Base-by-base conservation (phyloP, 2,797 vertebrate genomes). In the Phalanger gymnotis region DNA sequence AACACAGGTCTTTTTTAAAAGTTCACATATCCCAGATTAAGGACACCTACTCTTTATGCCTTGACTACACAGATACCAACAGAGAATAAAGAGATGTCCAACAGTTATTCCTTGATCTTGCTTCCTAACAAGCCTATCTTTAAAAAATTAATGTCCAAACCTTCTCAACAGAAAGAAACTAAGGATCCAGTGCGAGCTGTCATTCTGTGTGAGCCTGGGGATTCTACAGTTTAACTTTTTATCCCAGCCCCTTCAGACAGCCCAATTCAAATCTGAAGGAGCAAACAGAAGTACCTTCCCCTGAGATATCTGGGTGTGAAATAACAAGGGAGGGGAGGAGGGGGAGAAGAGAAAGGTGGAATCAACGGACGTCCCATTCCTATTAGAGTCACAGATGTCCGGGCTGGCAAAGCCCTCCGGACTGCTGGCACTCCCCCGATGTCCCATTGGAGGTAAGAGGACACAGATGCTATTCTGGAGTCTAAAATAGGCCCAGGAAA, bases 401-500 rank as follows among this genome's bases (percentile, higher is more conserved):
- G 30, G 19, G 89, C 94, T 96, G 96, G 95, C 91, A 87, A 28
- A 10, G 9, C 90, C 53, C 96, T 90, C 73, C 94, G 90, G 52
- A 93, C 93, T 93, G 40, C 0, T 92, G 96, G 96, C 96, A 93
- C 95, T 95, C 92, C 0, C 28, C 0, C 0, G 0, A 40, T 10
- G 16, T 95, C 96, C 91, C 34, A 0, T 66, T 95, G 90, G 95
- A 93, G 55, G 91, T 31, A 47, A 47, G 73, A 53, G 92, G 94
- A 94, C 97, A 90, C 97, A 98, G 97, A 95, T 97, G 97, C 93
- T 97, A 22, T 92, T 95, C 73, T 11, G 0, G 94, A 96, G 90
- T 94, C 92, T 55, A 93, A 97, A 96, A 96, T 93, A 91, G 97
- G 95, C 13, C 90, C 92, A 93, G 94, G 92, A 93, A 90, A 91